A percentile compares a stretch with the other conserved stretches of the same genome.
Conservation (phyloP, 2,797 vertebrate species). For the Pseudomugil tenellus region DNA sequence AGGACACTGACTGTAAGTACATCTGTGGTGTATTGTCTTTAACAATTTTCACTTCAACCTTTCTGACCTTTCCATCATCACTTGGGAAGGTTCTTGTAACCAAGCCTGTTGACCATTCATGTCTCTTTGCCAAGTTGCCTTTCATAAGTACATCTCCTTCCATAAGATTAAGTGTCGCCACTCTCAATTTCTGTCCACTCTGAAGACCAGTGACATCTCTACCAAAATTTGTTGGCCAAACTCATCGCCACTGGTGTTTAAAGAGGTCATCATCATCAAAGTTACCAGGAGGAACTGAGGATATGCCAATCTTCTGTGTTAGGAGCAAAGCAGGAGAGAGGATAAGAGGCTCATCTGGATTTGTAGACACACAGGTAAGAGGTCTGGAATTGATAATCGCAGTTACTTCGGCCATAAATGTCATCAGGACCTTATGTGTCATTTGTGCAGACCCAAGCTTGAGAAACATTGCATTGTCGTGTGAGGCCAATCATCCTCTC, state of each 20-base stretch:
- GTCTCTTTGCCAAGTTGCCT: neutral
- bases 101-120: neutral
- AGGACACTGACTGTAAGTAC: neutral
- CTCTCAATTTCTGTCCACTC: neutral
- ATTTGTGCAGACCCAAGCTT: neutral
- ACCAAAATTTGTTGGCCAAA: neutral
- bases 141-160: neutral
- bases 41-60: neutral
- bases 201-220: neutral
- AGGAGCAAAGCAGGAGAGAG: neutral
- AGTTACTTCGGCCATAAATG: neutral
- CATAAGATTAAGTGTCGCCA: neutral
- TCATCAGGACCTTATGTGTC: neutral
- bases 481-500: neutral
- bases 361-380: neutral
- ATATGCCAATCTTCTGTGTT: neutral
- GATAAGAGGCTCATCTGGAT: neutral
- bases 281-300: neutral
- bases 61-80: neutral
- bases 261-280: neutral
- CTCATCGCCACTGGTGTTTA: neutral
- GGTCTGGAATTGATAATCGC: neutral
- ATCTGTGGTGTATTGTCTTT: neutral
- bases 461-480: neutral
- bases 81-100: neutral